phyloP scores from a whole-genome alignment of 2,797 vertebrate species.

The Peromyscus aztecus region DNA sequence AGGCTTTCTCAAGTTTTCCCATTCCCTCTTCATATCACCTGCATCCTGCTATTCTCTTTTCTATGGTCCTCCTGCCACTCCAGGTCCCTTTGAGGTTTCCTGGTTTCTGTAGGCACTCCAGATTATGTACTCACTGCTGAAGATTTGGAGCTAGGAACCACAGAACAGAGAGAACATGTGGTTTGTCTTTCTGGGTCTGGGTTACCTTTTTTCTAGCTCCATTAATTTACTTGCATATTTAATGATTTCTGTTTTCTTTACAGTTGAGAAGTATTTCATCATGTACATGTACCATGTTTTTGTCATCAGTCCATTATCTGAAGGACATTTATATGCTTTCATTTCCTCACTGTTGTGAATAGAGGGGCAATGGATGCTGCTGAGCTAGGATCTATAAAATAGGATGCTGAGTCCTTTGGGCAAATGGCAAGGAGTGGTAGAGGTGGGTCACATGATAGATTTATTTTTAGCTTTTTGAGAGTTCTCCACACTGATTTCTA shows the following conservation, averaged over 20 bases:
- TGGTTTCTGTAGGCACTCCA: neutral
- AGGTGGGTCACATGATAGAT: too few relatives aligned
- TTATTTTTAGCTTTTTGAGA: neutral
- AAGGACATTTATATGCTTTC: neutral
- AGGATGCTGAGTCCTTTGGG: neutral
- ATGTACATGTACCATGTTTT: neutral
- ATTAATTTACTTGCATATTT: neutral
- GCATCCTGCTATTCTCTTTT: neutral
- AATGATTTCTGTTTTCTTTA: neutral
- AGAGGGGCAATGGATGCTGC: too few relatives aligned
- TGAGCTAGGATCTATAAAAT: neutral
- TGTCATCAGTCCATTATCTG: neutral
- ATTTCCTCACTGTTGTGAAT: neutral
- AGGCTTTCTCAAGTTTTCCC: neutral
- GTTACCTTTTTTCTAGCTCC: neutral
- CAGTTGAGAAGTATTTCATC: neutral
- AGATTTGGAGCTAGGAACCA: neutral
- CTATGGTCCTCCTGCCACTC: neutral
- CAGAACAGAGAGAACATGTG: neutral
- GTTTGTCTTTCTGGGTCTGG: neutral
- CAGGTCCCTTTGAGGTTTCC: neutral
- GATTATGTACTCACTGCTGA: neutral
- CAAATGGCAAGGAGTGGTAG: too few relatives aligned
- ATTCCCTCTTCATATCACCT: neutral
- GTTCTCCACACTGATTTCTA: neutral